Base-by-base conservation (phyloP, 2,888 invertebrate species). In the Spodoptera littoralis region DNA sequence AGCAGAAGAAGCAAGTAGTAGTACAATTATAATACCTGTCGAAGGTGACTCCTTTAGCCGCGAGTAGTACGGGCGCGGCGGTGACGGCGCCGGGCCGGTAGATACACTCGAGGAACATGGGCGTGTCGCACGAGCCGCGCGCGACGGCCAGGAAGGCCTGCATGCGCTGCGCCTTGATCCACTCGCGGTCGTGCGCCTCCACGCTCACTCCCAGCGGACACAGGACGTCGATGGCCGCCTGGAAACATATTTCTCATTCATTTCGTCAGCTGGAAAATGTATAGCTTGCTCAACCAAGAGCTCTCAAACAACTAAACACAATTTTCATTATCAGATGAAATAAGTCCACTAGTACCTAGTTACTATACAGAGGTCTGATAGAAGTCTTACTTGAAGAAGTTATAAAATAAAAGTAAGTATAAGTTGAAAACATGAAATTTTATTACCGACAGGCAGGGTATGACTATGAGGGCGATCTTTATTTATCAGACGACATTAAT, bases 131-230 rank as follows among this genome's bases (percentile, higher is more conserved):
- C 5, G 97, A 96, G 51, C 97, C 97, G 52, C 95, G 90, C 4
- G 97, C 95, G 13, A 97, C 97, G n/a, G 96, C 94, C 71, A 97
- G 83, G 77, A 88, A 85, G 9, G 86, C 88, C 63, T 69, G 93
- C 96, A 97, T 96, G 79, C 95, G 95, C 87, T 96, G 95, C 11
- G 94, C 85, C 80, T 95, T 93, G 45, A 96, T 95, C 97, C 97
- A 97, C 61, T 92, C 92, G 61, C 95, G 93, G 81, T 97, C 96
- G 77, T 93, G 93, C n/a, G 95, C 96, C 71, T 90, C 86, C 51
- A 94, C 90, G 0, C 22, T 43, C 54, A 96, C 94, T 5, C 96
- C 96, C 60, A 95, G 94, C 0, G 95, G 95, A 61, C 96, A 97
- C 22, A 97, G 90, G 80, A 92, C 93, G 83, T 96, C 96, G 4